Percentiles rank a stretch among this genome's conserved stretches.
These are phyloP conservation scores for Notarius quadriscutis DNA, from an alignment of 2,113 vertebrate species.

Conservation along the genomic window DNA sequence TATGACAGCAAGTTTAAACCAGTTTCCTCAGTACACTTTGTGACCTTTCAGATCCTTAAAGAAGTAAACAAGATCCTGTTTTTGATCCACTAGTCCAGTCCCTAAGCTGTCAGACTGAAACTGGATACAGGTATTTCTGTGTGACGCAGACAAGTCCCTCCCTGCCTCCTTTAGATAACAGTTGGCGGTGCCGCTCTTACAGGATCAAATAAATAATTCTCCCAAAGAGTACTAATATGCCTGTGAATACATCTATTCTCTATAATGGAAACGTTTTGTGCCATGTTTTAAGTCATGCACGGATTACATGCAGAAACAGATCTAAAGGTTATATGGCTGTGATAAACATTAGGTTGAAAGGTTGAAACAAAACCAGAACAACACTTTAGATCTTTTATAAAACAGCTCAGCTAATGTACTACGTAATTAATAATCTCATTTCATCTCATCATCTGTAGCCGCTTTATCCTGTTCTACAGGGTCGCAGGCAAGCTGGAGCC, in stretches of 20 bases:
- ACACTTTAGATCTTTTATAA: too few species aligned
- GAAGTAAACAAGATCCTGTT: slow-evolving; percentile 65
- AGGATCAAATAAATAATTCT: slow-evolving; percentile 7
- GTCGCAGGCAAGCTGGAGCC: too few species aligned
- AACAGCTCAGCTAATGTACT: not conserved
- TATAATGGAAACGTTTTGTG: too few species aligned
- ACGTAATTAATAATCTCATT: too few species aligned
- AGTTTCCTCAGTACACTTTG: slow-evolving; percentile 48
- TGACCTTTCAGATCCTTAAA: slow-evolving; percentile 56
- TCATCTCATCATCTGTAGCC: too few species aligned
- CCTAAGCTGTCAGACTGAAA: slow-evolving; percentile 57
- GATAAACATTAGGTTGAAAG: not conserved
- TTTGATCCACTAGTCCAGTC: slow-evolving; percentile 50
- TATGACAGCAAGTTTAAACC: slow-evolving; percentile 57
- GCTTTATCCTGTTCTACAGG: too few species aligned
- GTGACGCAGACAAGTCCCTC: slow-evolving; percentile 33
- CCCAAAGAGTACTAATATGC: not conserved
- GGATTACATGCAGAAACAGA: not conserved
- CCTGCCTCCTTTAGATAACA: slow-evolving; percentile 2
- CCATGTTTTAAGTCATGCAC: not conserved
- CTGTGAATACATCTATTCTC: slow-evolving; percentile 11
- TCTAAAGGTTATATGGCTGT: not conserved
- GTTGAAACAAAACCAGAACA: not conserved
- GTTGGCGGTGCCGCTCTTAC: not conserved
- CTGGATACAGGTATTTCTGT: slow-evolving; percentile 47